Evolutionary conservation across 2,113 vertebrate species (phyloP).

Genomic region (Passer montanus): DNA sequence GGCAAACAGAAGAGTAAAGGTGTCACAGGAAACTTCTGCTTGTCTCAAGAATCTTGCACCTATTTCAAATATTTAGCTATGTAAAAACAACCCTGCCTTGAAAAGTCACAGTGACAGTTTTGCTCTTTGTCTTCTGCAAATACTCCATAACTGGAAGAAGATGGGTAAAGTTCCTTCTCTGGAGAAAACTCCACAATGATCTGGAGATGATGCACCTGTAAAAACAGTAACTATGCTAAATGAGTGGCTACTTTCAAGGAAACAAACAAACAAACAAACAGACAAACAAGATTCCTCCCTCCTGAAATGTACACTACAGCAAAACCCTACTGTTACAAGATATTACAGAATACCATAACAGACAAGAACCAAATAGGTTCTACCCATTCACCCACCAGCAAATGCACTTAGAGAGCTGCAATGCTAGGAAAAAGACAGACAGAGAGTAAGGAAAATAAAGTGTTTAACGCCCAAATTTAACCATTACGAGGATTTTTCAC

Average conservation of each 20-base stretch:
- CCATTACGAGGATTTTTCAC: too few species aligned
- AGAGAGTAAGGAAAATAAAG: background rate
- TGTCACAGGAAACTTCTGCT: background rate
- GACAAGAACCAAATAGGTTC: background rate
- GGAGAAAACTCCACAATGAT: background rate
- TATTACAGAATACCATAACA: fast-evolving
- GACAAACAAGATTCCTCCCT: background rate
- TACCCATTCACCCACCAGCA: background rate
- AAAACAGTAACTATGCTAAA: background rate
- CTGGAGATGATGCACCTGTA: background rate
- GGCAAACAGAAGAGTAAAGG: background rate
- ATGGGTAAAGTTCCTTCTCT: background rate
- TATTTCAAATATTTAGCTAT: background rate
- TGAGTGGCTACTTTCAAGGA: background rate
- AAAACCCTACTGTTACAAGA: background rate
- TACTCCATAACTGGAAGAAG: background rate
- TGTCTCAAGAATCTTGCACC: background rate
- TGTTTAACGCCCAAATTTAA: background rate
- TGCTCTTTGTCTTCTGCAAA: background rate
- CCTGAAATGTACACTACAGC: background rate
- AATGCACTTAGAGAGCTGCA: background rate
- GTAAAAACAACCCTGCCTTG: background rate
- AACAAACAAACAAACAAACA: background rate
- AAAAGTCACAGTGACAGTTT: background rate
- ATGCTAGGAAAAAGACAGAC: background rate